phyloP scores from a whole-genome alignment of 2,797 vertebrate species.

The Eupleurogrammus muticus region DNA sequence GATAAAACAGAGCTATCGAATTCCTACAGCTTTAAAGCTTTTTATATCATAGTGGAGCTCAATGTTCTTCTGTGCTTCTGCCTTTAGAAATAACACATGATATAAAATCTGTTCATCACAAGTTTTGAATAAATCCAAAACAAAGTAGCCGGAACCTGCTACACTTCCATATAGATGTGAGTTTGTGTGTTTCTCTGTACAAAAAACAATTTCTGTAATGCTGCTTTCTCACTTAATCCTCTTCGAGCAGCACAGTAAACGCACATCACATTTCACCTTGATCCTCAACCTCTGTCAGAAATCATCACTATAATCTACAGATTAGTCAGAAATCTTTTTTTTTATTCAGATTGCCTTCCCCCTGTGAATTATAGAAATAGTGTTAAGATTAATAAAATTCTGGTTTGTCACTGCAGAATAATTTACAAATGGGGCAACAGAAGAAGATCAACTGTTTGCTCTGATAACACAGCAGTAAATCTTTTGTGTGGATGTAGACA shows the following conservation, averaged over 20 bases:
- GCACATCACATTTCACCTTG: constrained; percentile 76
- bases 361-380: constrained; percentile 66
- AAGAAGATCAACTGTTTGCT: constrained; percentile 14
- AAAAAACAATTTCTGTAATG: constrained; percentile 79
- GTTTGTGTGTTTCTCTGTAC: constrained; percentile 28
- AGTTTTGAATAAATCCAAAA: constrained; percentile 15
- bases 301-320: constrained; percentile 79
- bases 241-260: constrained; percentile 74
- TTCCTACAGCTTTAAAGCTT: constrained; percentile 14
- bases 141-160: background rate
- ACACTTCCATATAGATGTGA: too few species aligned
- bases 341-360: constrained; percentile 55
- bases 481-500: constrained; percentile 16
- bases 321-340: constrained; percentile 74
- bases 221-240: constrained; percentile 77
- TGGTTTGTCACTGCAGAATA: constrained; percentile 47
- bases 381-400: constrained; percentile 71
- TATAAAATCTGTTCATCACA: constrained; percentile 11
- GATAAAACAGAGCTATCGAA: constrained; percentile 39
- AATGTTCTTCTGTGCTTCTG: background rate
- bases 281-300: constrained; percentile 80
- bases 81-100: constrained; percentile 1
- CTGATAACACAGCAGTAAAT: constrained; percentile 21
- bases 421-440: constrained; percentile 72
- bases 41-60: constrained; percentile 12